Evolutionary conservation across 2,113 vertebrate genomes (phyloP).

Genomic region (Colistium nudipinnis): DNA sequence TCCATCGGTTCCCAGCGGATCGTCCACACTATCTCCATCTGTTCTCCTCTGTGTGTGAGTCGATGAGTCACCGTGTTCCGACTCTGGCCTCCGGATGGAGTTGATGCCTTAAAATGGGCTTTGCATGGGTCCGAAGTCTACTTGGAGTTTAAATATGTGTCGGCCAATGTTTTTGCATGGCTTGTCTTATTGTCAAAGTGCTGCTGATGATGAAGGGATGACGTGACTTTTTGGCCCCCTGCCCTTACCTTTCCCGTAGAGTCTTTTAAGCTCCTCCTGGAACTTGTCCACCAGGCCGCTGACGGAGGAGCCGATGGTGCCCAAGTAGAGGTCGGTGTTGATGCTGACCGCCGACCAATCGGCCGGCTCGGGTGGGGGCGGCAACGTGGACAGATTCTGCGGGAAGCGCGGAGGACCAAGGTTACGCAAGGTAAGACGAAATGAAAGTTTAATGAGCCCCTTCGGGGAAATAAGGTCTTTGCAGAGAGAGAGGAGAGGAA

Average conservation of each 20-base stretch:
- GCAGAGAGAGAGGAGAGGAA: no score
- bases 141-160: no score
- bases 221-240: accelerated
- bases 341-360: conserved; percentile 80
- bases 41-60: conserved; percentile 44
- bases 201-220: no score
- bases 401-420: not conserved
- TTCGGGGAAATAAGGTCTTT: no score
- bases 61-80: no score
- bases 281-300: conserved; percentile 73
- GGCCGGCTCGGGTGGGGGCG: conserved; percentile 60
- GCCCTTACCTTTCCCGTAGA: conserved; percentile 78
- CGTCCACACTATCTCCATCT: conserved; percentile 58
- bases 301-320: conserved; percentile 77
- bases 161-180: no score
- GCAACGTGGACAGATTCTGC: conserved; percentile 65
- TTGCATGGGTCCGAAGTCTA: no score
- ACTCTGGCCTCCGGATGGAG: no score
- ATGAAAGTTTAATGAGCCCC: no score
- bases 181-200: no score
- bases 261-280: conserved; percentile 78
- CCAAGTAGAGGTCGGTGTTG: conserved; percentile 80
- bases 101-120: no score
- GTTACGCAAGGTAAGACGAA: not conserved
- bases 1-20: conserved; percentile 28